These are phyloP conservation scores for Galbula dea DNA, from an alignment of 2,113 vertebrate species.

Conservation along the genomic window DNA sequence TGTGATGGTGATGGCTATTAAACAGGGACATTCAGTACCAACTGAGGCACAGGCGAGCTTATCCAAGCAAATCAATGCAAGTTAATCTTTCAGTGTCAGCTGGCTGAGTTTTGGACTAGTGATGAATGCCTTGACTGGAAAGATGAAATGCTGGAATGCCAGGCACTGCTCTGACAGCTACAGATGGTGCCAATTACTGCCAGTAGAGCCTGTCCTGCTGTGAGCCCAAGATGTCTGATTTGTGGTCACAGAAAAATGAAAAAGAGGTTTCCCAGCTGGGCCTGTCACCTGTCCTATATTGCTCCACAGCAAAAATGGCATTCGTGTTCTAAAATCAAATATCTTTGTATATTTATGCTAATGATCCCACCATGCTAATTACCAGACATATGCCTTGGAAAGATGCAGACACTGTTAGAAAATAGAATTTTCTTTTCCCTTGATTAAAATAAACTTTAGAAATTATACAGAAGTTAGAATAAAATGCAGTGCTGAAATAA, in stretches of 20 bases:
- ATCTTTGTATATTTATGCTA: conserved; percentile 56
- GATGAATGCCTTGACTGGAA: conserved; percentile 82
- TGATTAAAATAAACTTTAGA: conserved; percentile 34
- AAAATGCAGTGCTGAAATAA: not conserved
- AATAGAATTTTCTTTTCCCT: conserved; percentile 7
- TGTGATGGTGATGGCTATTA: conserved; percentile 69
- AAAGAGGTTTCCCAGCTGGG: conserved; percentile 78
- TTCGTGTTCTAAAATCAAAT: conserved; percentile 66
- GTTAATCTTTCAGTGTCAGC: conserved; percentile 85
- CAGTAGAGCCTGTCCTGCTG: conserved; percentile 80
- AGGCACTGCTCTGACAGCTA: conserved; percentile 82
- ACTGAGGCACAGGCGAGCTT: conserved; percentile 74
- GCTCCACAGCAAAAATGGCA: conserved; percentile 58
- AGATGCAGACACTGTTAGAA: conserved; percentile 1
- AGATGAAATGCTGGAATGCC: conserved; percentile 81
- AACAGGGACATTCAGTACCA: conserved; percentile 66
- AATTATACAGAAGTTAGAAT: conserved; percentile 9
- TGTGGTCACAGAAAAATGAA: conserved; percentile 79
- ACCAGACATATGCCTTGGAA: conserved; percentile 35
- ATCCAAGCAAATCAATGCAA: conserved; percentile 87
- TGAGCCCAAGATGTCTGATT: conserved; percentile 81
- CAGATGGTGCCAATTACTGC: conserved; percentile 90
- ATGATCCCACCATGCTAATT: conserved; percentile 47
- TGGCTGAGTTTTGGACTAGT: conserved; percentile 79
- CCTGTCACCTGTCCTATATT: conserved; percentile 76